Base-by-base conservation (phyloP, 2,888 invertebrate genomes). In the Alloplasta piceator region DNA sequence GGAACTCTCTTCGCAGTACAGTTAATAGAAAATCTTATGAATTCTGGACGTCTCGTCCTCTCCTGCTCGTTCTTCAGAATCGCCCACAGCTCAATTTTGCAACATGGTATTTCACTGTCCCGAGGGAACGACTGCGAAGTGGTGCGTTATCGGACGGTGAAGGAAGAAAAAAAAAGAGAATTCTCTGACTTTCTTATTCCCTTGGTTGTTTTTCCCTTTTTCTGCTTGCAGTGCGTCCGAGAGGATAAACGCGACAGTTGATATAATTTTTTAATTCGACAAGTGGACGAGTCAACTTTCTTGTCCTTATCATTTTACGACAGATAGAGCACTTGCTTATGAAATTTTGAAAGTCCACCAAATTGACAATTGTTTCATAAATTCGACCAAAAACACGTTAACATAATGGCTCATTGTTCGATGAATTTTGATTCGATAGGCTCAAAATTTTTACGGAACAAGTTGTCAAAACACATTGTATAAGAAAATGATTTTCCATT, bases 1-100 rank as follows among this genome's bases (percentile, higher is more conserved):
- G 48, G 61, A 26, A 73, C 64, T 60, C 55, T 55, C 73, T 50
- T 66, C 58, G 58, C 0, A 76, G 68, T 26, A 76, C 82, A 80
- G 76, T 85, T 86, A 83, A 85, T 82, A 68, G 82, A 84, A 83
- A 82, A 71, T 70, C 78, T 72, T 80, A 73, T 63, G 73, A 81
- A 83, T 82, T 83, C 82, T 63, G 55, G 67, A 41, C 67, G 67
- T 67, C 55, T 67, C 26, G 67, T 55, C 39, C 9, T 41, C 36
- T 36, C 43, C 12, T 6, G 41, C 41, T 26, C 26, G 26, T 26
- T 26, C 26, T 26, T 26, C 9, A 9, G n/a, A 66, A 50, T 7
- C 26, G 16, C 67, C 67, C 41, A 41, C 39, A 41, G 60, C 38
- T 55, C 39, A 39, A 52, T 39, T 12, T 41, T 41, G 14, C 5